Conservation (phyloP, 2,113 vertebrate species). For the Notarius lentiginosus region DNA sequence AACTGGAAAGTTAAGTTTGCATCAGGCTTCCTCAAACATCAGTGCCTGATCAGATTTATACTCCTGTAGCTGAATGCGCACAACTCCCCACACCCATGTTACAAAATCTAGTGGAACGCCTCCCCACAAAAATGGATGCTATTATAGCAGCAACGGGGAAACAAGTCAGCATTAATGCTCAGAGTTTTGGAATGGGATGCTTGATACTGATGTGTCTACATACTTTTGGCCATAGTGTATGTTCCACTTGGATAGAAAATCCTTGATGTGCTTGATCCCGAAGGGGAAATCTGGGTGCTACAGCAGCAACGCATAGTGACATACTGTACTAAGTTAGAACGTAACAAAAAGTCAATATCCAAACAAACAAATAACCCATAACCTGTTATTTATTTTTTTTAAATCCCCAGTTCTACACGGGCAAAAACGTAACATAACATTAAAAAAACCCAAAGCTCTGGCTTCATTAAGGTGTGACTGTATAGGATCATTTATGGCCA, state of each 20-base stretch:
- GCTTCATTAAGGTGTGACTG: not conserved
- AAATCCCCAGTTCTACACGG: not conserved
- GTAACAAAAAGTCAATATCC: not conserved
- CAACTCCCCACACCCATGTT: not conserved
- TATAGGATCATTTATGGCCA: not conserved
- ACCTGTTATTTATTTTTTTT: not conserved
- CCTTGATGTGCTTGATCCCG: not conserved
- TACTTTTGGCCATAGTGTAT: not conserved
- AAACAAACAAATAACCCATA: not conserved
- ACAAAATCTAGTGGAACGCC: not conserved
- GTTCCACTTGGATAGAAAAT: not conserved
- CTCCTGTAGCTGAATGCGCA: not conserved
- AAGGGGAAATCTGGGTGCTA: not conserved
- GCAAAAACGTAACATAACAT: not conserved
- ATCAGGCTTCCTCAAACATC: too few relatives aligned
- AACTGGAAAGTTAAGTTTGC: too few relatives aligned
- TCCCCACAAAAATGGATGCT: not conserved
- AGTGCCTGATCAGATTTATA: not conserved
- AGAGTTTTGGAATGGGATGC: not conserved
- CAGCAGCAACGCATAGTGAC: not conserved
- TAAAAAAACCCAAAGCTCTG: not conserved
- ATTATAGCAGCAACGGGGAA: not conserved
- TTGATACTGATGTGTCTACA: not conserved
- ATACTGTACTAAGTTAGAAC: not conserved
- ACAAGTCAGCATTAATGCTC: not conserved